These are phyloP conservation scores for Rhyacophila evoluta DNA, from an alignment of 2,888 invertebrate genomes.

Conservation along the genomic window DNA sequence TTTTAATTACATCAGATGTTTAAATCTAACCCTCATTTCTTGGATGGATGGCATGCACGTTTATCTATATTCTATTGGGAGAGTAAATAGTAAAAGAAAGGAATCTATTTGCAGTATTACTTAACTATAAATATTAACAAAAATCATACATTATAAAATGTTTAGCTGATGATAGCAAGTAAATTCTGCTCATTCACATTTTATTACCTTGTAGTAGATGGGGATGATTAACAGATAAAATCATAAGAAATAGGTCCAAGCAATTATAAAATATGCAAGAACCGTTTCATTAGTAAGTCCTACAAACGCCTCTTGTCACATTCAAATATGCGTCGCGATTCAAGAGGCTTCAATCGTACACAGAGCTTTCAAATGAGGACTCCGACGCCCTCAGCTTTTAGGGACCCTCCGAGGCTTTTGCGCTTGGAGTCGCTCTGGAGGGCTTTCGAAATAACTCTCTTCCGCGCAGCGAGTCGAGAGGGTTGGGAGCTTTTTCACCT, in stretches of 20 bases:
- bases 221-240: no score
- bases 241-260: neutral
- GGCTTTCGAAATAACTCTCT: slow-evolving; percentile 38
- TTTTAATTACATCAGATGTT: no score
- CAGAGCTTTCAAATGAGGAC: slow-evolving; percentile 3
- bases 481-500: slow-evolving; percentile 31
- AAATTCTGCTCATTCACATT: no score
- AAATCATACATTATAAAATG: no score
- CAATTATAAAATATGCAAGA: neutral
- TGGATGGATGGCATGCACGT: no score
- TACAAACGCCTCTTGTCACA: neutral
- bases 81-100: no score
- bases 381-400: slow-evolving; percentile 20
- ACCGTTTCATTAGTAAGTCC: slow-evolving; percentile 1
- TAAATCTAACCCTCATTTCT: no score
- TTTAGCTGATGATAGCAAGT: no score
- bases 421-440: slow-evolving; percentile 28
- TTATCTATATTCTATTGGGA: no score
- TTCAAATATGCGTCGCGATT: slow-evolving; percentile 13
- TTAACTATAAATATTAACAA: no score
- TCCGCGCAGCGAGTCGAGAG: slow-evolving; percentile 30
- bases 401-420: slow-evolving; percentile 26
- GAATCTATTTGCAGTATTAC: no score
- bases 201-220: no score
- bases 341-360: slow-evolving; percentile 36